Percentiles rank a stretch among this genome's conserved stretches.
These are phyloP conservation scores for Ciconia stormi DNA, from an alignment of 2,113 vertebrate species.

Conservation along the genomic window DNA sequence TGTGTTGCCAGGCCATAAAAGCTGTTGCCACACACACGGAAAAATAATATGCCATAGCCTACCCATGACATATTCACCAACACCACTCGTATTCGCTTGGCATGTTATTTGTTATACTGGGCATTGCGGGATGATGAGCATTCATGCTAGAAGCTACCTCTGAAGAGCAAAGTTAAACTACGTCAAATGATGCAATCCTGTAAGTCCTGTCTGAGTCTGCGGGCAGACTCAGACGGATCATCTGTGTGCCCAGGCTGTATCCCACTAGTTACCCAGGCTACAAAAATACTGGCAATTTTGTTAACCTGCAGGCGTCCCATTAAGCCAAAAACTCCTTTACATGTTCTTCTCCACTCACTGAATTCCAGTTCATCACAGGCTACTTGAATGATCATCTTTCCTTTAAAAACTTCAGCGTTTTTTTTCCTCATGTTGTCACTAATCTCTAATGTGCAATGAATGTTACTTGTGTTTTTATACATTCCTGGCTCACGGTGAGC, in stretches of 20 bases:
- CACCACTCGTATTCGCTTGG: neutral
- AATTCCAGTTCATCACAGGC: neutral
- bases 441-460: neutral
- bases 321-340: neutral
- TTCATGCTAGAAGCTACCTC: neutral
- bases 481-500: neutral
- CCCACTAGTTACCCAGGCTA: neutral
- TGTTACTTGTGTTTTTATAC: neutral
- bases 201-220: neutral
- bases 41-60: slow-evolving; percentile 7
- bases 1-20: slow-evolving; percentile 30
- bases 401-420: neutral
- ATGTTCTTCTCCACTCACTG: neutral
- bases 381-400: neutral
- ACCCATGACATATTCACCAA: neutral
- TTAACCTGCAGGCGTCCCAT: neutral
- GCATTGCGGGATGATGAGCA: rapidly evolving
- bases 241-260: neutral
- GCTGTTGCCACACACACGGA: neutral
- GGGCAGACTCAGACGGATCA: neutral
- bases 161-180: neutral
- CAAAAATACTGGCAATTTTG: neutral
- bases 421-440: neutral
- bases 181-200: rapidly evolving
- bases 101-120: neutral